Base-by-base conservation (phyloP, 2,888 invertebrate genomes). In the Peribatodes rhomboidaria region DNA sequence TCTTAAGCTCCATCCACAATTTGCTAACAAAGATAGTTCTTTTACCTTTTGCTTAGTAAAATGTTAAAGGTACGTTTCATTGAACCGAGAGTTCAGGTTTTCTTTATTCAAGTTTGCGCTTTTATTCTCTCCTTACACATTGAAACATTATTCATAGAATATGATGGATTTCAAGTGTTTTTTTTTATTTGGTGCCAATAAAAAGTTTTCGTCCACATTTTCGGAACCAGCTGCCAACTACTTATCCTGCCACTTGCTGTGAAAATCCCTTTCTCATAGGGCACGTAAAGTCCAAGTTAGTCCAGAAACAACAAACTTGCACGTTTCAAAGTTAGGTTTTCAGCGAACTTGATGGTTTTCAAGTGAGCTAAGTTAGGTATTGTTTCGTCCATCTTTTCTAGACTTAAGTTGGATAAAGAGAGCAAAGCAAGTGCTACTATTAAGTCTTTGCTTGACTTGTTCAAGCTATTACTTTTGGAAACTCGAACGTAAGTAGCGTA, bases 381-480 rank as follows among this genome's bases (percentile, higher is more conserved):
- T 63, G 57, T 58, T 52, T 39, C 46, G 57, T 46, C 44, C 46
- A 62, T 62, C 52, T 65, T 70, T 64, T 70, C 69, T 64, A 58
- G 42, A 44, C 22, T 2, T 31, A 44, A 35, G 55, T 61, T 27
- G 53, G 65, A 60, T 65, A 68, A 69, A 76, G 71, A 68, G 71
- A 72, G 73, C 73, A 72, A 77, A 76, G 59, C 71, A 18, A 68
- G 65, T 64, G 61, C 56, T 67, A 65, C 72, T 75, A 75, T 78
- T 73, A 80, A 71, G 61, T 65, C 50, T 57, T 57, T 54, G 10
- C 65, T 66, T 67, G 68, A 71, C 68, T 76, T 66, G 54, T 63
- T n/a, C n/a, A 65, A 68, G 65, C 46, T 39, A 18, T 3, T 53
- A 53, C 52, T 41, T 14, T 11, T 22, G 53, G 44, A 10, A 52